Percentiles rank a stretch among this genome's conserved stretches.
Conservation (phyloP, 2,797 vertebrate genomes). For the Lutjanus argentimaculatus region DNA sequence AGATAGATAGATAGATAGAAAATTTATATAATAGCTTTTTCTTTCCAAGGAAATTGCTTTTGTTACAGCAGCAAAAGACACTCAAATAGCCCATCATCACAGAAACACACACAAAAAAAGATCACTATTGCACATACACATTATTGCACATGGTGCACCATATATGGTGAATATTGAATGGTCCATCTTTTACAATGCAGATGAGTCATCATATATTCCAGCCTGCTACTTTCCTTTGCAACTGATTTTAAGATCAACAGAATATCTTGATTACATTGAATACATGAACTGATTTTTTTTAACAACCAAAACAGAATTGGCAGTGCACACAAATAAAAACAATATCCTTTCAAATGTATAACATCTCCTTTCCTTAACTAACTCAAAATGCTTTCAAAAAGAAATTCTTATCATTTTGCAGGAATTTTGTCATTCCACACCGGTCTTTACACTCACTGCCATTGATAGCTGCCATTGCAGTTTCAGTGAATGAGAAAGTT, state of each 20-base stretch:
- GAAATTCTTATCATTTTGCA: neutral
- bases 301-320: neutral
- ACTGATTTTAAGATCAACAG: neutral
- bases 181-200: neutral
- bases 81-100: no score
- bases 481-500: no score
- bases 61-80: no score
- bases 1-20: no score
- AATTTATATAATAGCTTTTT: no score
- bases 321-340: neutral
- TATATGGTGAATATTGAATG: no score
- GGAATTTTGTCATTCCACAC: neutral
- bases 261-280: neutral
- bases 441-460: no score
- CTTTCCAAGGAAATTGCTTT: no score
- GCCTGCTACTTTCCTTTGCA: neutral
- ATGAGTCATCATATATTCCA: slow-evolving; percentile 14
- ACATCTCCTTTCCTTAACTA: neutral
- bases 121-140: no score
- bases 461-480: no score
- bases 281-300: neutral
- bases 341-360: neutral
- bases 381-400: neutral
- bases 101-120: no score
- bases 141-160: no score